Conservation (phyloP, 2,797 vertebrate genomes). For the Remorina albescens region DNA sequence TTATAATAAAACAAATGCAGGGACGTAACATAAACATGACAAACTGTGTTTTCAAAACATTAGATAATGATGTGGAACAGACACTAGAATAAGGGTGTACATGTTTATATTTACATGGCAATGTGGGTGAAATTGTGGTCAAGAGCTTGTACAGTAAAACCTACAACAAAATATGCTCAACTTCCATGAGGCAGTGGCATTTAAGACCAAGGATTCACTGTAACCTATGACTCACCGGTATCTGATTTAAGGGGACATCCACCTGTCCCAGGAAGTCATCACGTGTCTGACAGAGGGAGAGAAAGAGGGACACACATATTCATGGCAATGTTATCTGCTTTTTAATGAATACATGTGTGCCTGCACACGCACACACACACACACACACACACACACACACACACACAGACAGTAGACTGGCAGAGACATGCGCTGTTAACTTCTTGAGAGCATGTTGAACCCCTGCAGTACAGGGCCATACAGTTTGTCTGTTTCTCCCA, state of each 20-base stretch:
- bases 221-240: conserved; percentile 85
- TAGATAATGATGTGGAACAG: conserved; percentile 70
- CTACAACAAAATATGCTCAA: conserved; percentile 9
- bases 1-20: conserved; percentile 72
- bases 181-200: neutral
- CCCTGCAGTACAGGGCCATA: neutral
- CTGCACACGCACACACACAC: neutral
- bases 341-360: neutral
- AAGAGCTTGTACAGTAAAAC: conserved; percentile 26
- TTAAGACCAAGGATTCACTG: conserved; percentile 11
- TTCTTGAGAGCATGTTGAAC: conserved; percentile 4
- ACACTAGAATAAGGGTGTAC: conserved; percentile 50
- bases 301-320: conserved; percentile 33
- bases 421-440: neutral
- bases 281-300: conserved; percentile 87
- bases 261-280: conserved; percentile 99
- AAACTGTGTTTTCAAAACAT: conserved; percentile 73
- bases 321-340: conserved; percentile 8
- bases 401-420: neutral
- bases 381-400: neutral
- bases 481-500: neutral
- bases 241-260: conserved; percentile 95
- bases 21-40: conserved; percentile 66
- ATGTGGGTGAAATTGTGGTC: conserved; percentile 52
- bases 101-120: conserved; percentile 57